Percentiles rank a stretch among this genome's conserved stretches.
Conservation (phyloP, 2,797 vertebrate species). For the Spinus pinus region DNA sequence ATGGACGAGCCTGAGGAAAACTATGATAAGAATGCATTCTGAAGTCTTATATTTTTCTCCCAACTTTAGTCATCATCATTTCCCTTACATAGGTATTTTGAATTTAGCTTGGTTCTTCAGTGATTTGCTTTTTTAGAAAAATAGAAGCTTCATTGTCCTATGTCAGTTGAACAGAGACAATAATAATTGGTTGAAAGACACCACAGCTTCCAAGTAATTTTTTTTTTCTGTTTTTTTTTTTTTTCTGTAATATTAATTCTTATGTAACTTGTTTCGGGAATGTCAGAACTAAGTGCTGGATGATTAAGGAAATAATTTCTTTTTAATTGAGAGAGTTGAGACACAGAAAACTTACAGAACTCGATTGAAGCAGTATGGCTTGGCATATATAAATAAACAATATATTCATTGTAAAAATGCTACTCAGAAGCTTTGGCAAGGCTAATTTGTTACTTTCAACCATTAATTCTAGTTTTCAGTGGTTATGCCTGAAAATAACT, state of each 20-base stretch:
- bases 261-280: neutral
- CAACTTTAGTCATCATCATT: neutral
- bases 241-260: neutral
- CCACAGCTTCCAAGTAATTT: neutral
- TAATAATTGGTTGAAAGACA: neutral
- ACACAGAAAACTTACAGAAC: neutral
- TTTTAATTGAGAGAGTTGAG: neutral
- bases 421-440: neutral
- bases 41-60: conserved; percentile 6
- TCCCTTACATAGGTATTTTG: conserved; percentile 24
- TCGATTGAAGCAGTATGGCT: neutral
- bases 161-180: neutral
- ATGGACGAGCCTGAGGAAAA: conserved; percentile 34
- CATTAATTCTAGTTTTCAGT: neutral
- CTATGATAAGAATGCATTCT: conserved; percentile 34
- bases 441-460: neutral
- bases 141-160: neutral
- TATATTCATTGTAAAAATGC: neutral
- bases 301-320: neutral
- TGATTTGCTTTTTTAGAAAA: neutral
- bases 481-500: neutral
- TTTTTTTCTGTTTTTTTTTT: neutral
- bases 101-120: neutral
- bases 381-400: neutral
- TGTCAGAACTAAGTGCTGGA: neutral